Evolutionary conservation across 2,113 vertebrate genomes (phyloP).

Genomic region (Campylomormyrus tamandua): DNA sequence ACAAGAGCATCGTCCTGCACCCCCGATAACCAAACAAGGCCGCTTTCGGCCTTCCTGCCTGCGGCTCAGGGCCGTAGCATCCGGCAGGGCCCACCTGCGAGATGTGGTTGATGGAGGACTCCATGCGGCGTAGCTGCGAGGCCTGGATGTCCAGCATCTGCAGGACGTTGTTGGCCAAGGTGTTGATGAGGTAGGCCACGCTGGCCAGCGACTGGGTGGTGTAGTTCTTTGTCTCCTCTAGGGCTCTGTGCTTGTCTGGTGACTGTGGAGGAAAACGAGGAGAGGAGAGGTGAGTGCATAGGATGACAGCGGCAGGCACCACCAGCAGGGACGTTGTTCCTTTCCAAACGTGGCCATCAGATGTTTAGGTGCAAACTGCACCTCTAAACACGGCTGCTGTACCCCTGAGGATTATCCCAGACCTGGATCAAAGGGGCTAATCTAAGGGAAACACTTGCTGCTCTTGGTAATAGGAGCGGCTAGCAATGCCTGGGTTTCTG

Average conservation of each 20-base stretch:
- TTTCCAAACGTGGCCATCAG: neutral
- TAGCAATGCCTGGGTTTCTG: neutral
- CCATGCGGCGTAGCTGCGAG: constrained; percentile 95
- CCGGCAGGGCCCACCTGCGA: constrained; percentile 73
- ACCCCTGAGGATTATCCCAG: neutral
- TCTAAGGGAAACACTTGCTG: neutral
- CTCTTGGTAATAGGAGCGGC: neutral
- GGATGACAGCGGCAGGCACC: neutral
- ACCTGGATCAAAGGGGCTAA: neutral
- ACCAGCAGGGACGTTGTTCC: neutral
- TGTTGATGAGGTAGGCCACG: constrained; percentile 98
- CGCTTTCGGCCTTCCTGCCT: neutral
- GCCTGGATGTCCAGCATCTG: constrained; percentile 98
- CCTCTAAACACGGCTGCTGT: neutral
- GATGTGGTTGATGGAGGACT: constrained; percentile 98
- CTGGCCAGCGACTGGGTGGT: constrained; percentile 96
- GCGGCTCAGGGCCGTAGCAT: neutral
- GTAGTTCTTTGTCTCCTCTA: constrained; percentile 99
- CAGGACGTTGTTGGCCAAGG: constrained; percentile 97
- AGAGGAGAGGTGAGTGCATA: neutral
- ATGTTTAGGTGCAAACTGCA: neutral
- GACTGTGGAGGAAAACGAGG: constrained; percentile 58
- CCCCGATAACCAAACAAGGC: neutral
- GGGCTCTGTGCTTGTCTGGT: constrained; percentile 88
- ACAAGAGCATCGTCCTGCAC: neutral